phyloP scores from a whole-genome alignment of 2,113 vertebrate species.

The Procavia capensis region DNA sequence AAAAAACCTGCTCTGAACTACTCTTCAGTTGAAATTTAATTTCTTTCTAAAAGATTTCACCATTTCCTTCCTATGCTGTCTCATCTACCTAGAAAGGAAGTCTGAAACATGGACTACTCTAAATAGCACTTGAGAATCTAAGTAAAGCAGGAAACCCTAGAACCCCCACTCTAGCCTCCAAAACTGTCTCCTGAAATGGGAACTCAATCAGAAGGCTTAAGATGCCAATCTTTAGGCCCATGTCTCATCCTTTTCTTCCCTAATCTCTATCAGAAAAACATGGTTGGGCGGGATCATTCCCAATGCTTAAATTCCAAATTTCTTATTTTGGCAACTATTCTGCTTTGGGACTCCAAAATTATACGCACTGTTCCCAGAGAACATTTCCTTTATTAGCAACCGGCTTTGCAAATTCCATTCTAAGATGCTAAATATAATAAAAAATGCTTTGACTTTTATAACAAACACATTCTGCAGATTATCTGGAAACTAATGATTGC shows the following conservation, averaged over 20 bases:
- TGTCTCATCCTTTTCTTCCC: slow-evolving; percentile 24
- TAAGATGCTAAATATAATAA: slow-evolving; percentile 78
- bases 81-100: slow-evolving; percentile 28
- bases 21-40: slow-evolving; percentile 52
- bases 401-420: slow-evolving; percentile 69
- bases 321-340: slow-evolving; percentile 67
- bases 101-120: background rate
- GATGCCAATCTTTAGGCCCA: slow-evolving; percentile 3
- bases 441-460: slow-evolving; percentile 68
- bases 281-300: background rate
- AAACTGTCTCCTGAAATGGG: slow-evolving; percentile 44
- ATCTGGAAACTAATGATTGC: slow-evolving; percentile 60
- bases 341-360: slow-evolving; percentile 68
- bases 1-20: background rate
- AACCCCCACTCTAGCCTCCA: slow-evolving; percentile 24
- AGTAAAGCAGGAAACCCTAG: slow-evolving; percentile 25
- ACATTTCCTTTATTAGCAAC: slow-evolving; percentile 79
- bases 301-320: slow-evolving; percentile 58
- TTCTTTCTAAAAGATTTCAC: slow-evolving; percentile 7
- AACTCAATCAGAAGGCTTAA: slow-evolving; percentile 15
- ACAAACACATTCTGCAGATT: slow-evolving; percentile 75
- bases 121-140: slow-evolving; percentile 10
- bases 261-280: slow-evolving; percentile 29
- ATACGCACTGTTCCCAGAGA: slow-evolving; percentile 71
- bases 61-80: slow-evolving; percentile 3